A percentile compares a stretch with the other conserved stretches of the same genome.
Evolutionary conservation across 1,140 invertebrate genomes (phyloP).

Genomic region (Neotoxoptera formosana): DNA sequence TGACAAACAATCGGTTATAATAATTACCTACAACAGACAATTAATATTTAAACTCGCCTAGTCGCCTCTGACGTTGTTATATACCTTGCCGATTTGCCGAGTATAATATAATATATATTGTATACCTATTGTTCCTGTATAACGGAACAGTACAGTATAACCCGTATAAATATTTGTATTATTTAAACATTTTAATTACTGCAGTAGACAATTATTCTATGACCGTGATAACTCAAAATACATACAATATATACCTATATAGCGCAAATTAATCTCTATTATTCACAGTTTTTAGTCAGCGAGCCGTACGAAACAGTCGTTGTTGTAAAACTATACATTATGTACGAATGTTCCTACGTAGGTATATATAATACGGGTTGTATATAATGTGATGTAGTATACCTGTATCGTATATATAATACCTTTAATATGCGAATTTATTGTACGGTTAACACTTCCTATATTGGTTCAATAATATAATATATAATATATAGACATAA

Average conservation of each 20-base stretch:
- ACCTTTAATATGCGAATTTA: neutral
- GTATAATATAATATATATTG: neutral
- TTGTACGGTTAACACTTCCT: neutral
- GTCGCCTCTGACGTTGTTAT: neutral
- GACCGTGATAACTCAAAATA: neutral
- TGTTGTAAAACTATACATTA: neutral
- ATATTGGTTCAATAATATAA: too few relatives aligned
- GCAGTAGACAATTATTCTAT: constrained; percentile 18
- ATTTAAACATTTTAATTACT: constrained; percentile 15
- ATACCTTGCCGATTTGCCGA: neutral
- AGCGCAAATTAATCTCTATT: neutral
- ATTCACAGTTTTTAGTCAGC: constrained; percentile 6
- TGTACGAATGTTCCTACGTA: neutral
- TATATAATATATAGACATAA: neutral
- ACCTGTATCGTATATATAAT: neutral
- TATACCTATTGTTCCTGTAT: neutral
- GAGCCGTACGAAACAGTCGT: neutral
- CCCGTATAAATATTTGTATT: constrained; percentile 1
- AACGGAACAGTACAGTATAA: neutral
- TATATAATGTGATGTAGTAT: too few relatives aligned
- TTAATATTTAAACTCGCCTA: neutral
- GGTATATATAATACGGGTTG: too few relatives aligned
- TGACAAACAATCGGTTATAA: constrained; percentile 5
- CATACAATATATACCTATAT: neutral
- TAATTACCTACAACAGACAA: neutral